phyloP scores from a whole-genome alignment of 2,888 invertebrate genomes.

The Epistrophella euchroma region DNA sequence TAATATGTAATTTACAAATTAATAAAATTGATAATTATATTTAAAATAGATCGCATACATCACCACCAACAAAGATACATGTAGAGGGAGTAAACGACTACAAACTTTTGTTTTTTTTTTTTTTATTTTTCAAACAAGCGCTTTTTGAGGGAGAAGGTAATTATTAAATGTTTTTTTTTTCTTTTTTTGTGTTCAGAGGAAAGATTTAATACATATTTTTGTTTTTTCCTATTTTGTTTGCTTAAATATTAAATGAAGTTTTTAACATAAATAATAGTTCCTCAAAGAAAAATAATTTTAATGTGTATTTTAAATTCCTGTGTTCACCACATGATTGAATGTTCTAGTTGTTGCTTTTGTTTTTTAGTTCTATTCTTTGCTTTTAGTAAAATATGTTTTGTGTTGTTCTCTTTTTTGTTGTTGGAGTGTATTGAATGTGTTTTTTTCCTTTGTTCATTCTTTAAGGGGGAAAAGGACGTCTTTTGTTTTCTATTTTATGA shows the following conservation, averaged over 20 bases:
- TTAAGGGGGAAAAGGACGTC: slow-evolving; percentile 59
- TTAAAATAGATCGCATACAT: slow-evolving; percentile 34
- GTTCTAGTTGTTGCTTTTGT: slow-evolving; percentile 50
- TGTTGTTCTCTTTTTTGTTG: slow-evolving; percentile 36
- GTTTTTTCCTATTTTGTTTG: slow-evolving; percentile 18
- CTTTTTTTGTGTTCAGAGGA: slow-evolving; percentile 33
- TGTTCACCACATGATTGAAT: slow-evolving; percentile 60
- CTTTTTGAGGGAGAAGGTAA: slow-evolving; percentile 10
- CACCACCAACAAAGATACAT: slow-evolving; percentile 48
- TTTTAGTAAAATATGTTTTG: slow-evolving; percentile 62
- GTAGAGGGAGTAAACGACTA: slow-evolving; percentile 44
- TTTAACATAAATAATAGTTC: slow-evolving; percentile 55
- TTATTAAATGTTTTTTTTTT: slow-evolving; percentile 3
- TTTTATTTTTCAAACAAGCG: slow-evolving; percentile 4
- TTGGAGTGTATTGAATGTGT: slow-evolving; percentile 40
- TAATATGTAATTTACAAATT: slow-evolving; percentile 46
- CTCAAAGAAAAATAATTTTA: slow-evolving; percentile 27
- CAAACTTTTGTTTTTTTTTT: not conserved
- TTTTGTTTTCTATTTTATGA: slow-evolving; percentile 63
- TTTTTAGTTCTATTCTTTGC: slow-evolving; percentile 56
- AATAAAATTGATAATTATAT: slow-evolving; percentile 47
- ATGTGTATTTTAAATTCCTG: slow-evolving; percentile 23
- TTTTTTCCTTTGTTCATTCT: slow-evolving; percentile 26
- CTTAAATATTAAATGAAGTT: slow-evolving; percentile 50
- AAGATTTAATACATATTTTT: slow-evolving; percentile 35